Base-by-base conservation (phyloP, 1,140 invertebrate genomes). In the Dreissena rostriformis region DNA sequence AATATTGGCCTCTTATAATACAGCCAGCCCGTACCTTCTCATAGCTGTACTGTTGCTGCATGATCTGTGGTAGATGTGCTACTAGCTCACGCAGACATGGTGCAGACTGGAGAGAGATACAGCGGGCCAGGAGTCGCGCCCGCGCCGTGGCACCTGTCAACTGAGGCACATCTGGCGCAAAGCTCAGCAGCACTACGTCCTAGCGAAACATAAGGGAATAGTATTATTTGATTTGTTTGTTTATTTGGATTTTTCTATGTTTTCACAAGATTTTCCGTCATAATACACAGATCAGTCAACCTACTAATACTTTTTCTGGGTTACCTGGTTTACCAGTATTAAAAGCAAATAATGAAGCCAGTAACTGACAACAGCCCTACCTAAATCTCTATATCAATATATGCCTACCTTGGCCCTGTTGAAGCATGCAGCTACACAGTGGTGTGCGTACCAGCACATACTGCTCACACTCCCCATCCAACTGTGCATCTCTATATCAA, bases 1-100 rank as follows among this genome's bases (percentile, higher is more conserved):
- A 24, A 67, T 61, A n/a, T 61, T 61, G 55, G 55, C 28, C 67
- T 22, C n/a, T 70, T n/a, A 12, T 19, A 19, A 5, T n/a, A n/a
- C n/a, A 61, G 11, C 26, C 26, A 19, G 51, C 12, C 61, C 70
- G 85, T 78, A 93, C 93, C 89, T 95, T 95, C 91, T 96, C 96
- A 90, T 94, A 92, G 6, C 94, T 91, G 83, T 95, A 95, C 89
- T 96, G 95, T 71, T 94, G 93, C 72, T 95, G 93, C 15, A 94
- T 87, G 22, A 96, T 88, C 15, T 91, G 90, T 4, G 95, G 95
- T 28, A 96, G 90, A 57, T 94, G 90, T 39, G 92, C 92, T 0
- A 95, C 90, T 15, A 96, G 90, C 49, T 93, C 91, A 85, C 94
- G 94, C 67, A 96, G 93, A 86, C 94, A 95, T 2, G 95, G 95